phyloP scores from a whole-genome alignment of 2,797 vertebrate genomes.

The Coracias cyanogaster region DNA sequence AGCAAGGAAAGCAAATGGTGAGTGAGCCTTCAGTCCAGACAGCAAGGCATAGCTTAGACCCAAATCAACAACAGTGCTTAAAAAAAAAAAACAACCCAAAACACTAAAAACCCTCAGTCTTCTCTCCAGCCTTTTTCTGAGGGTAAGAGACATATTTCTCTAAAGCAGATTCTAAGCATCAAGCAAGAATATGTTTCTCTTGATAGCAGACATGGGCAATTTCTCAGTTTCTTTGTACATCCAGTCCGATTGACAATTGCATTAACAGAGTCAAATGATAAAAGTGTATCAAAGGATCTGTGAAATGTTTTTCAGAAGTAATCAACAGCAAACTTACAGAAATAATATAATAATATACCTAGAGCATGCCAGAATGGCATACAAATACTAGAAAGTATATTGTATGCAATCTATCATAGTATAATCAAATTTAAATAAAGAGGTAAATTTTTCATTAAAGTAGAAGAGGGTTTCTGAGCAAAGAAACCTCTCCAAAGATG shows the following conservation, averaged over 20 bases:
- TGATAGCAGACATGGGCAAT: background rate
- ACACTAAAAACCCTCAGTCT: background rate
- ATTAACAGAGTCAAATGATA: slow-evolving; percentile 51
- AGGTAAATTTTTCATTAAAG: background rate
- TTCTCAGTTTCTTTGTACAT: slow-evolving; percentile 25
- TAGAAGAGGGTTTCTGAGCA: background rate
- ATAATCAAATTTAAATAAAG: background rate
- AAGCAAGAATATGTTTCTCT: background rate
- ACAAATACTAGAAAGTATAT: background rate
- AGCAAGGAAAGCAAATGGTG: slow-evolving; percentile 56
- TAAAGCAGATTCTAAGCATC: background rate
- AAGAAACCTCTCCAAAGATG: background rate
- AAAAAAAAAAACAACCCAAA: background rate
- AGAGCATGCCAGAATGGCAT: background rate
- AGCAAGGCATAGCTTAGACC: background rate
- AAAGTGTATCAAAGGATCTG: slow-evolving; percentile 30
- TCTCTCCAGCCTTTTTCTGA: slow-evolving; percentile 16
- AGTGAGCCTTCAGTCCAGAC: slow-evolving; percentile 33
- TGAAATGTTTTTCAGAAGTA: slow-evolving; percentile 27
- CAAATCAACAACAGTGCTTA: slow-evolving; percentile 16
- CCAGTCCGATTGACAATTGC: background rate
- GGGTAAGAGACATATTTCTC: background rate
- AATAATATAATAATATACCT: background rate
- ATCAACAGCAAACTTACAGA: background rate
- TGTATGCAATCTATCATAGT: background rate